Conservation (phyloP, 1,140 invertebrate species). For the Maconellicoccus hirsutus region DNA sequence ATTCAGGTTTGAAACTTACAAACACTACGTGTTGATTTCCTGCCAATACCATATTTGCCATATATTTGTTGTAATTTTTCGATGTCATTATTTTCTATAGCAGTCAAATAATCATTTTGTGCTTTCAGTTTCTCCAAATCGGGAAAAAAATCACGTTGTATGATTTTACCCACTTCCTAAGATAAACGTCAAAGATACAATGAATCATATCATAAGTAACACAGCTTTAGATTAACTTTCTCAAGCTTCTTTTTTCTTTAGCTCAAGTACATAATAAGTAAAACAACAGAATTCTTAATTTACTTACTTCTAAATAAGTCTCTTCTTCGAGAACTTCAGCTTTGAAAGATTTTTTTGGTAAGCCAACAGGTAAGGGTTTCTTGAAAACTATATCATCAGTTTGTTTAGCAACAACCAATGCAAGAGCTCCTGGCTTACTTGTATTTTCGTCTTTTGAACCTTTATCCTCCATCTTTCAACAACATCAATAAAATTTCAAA, state of each 20-base stretch:
- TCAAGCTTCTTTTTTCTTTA: too few relatives aligned
- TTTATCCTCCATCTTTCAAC: neutral
- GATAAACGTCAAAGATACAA: too few relatives aligned
- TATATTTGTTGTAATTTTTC: constrained; percentile 74
- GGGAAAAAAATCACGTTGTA: constrained; percentile 94
- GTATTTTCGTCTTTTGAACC: neutral
- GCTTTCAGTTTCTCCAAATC: constrained; percentile 85
- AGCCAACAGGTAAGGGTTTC: neutral
- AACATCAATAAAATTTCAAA: neutral
- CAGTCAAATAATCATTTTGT: constrained; percentile 86
- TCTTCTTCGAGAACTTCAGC: constrained; percentile 6
- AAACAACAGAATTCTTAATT: neutral
- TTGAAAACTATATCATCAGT: neutral
- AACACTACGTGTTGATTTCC: constrained; percentile 42
- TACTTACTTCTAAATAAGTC: constrained; percentile 6
- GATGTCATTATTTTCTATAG: constrained; percentile 77
- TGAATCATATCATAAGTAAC: too few relatives aligned
- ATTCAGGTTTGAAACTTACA: neutral
- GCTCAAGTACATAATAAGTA: neutral
- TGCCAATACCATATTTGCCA: constrained; percentile 66
- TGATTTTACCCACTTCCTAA: constrained; percentile 82
- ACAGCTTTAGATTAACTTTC: too few relatives aligned
- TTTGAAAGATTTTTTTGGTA: neutral
- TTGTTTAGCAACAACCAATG: neutral
- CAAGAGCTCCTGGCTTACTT: neutral